phyloP scores from a whole-genome alignment of 1,140 invertebrate genomes.

The Pachyrhynchus sulphureomaculatus region DNA sequence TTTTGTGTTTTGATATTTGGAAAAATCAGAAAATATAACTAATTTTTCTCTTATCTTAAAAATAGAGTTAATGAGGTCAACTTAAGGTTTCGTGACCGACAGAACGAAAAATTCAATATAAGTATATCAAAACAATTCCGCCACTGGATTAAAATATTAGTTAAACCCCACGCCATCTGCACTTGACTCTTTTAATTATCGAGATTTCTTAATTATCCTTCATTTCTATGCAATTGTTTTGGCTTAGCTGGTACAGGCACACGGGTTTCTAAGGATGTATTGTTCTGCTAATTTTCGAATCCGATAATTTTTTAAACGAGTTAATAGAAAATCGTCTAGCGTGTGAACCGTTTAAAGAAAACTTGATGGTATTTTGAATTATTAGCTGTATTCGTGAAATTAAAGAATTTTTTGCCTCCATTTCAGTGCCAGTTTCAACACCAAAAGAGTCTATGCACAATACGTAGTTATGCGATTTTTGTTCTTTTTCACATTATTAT shows the following conservation, averaged over 20 bases:
- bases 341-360: conserved; percentile 10
- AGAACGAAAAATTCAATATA: too few species aligned
- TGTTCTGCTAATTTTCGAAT: conserved; percentile 24
- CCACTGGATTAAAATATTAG: too few species aligned
- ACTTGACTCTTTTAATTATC: conserved; percentile 34
- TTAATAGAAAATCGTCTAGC: conserved; percentile 15
- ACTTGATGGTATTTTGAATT: not conserved
- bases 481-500: too few species aligned
- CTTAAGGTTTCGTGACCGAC: too few species aligned
- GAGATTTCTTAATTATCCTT: conserved; percentile 33
- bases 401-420: not conserved
- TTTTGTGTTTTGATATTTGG: too few species aligned
- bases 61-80: too few species aligned
- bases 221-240: conserved; percentile 25
- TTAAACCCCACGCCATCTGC: conserved; percentile 5
- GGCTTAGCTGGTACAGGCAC: conserved; percentile 7
- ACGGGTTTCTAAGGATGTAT: conserved; percentile 22
- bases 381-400: not conserved
- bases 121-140: too few species aligned
- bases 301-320: conserved; percentile 5
- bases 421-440: not conserved
- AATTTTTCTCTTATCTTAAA: too few species aligned
- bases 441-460: too few species aligned
- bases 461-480: too few species aligned
- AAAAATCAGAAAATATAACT: too few species aligned